These are phyloP conservation scores for Macaria liturata DNA, from an alignment of 2,888 invertebrate species.

Conservation along the genomic window DNA sequence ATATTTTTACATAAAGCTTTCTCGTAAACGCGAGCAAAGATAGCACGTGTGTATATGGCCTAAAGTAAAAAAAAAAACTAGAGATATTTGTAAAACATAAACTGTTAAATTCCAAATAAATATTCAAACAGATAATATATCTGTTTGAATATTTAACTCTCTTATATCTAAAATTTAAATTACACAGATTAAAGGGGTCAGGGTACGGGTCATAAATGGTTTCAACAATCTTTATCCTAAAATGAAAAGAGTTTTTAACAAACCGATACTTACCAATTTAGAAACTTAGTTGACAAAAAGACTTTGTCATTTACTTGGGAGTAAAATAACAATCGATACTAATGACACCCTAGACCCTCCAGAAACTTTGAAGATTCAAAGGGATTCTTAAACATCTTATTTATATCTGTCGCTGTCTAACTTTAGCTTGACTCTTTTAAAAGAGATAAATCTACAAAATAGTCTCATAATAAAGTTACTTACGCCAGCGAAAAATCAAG, in stretches of 20 bases:
- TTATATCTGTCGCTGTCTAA: slow-evolving; percentile 25
- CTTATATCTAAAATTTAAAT: too few species aligned
- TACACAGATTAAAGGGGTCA: too few species aligned
- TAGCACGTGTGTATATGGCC: slow-evolving; percentile 45
- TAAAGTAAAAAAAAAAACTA: slow-evolving; percentile 40
- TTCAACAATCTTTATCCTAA: too few species aligned
- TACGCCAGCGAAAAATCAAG: slow-evolving; percentile 16
- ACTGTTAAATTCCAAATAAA: slow-evolving; percentile 30
- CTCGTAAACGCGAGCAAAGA: slow-evolving; percentile 31
- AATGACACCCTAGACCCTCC: slow-evolving; percentile 14
- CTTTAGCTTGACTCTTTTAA: slow-evolving; percentile 23
- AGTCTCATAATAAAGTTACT: slow-evolving; percentile 30
- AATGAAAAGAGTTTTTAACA: background rate
- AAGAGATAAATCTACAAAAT: slow-evolving; percentile 28
- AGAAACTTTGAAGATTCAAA: slow-evolving; percentile 20
- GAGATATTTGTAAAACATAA: slow-evolving; percentile 17
- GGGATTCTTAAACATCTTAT: slow-evolving; percentile 28
- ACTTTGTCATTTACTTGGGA: background rate
- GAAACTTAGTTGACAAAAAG: background rate
- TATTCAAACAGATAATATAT: too few species aligned
- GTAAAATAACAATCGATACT: slow-evolving; percentile 15
- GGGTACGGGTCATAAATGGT: too few species aligned
- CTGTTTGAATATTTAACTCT: too few species aligned
- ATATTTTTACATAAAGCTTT: slow-evolving; percentile 31
- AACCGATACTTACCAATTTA: background rate